Conservation (phyloP, 2,888 invertebrate genomes). For the Limnephilus marmoratus region DNA sequence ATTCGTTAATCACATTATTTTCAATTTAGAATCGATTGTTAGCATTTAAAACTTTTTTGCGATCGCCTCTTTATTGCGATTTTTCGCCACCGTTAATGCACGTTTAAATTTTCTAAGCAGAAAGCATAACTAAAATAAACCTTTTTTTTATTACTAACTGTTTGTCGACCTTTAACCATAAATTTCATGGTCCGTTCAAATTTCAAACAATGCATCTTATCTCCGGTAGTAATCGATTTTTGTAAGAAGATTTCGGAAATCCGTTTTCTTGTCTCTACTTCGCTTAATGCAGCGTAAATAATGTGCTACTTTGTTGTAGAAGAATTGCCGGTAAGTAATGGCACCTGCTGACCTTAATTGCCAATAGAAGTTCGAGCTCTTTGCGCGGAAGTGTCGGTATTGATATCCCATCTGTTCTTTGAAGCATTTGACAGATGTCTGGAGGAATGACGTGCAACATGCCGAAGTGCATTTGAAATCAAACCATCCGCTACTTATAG, state of each 20-base stretch:
- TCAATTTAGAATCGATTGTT: not conserved
- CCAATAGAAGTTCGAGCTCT: not conserved
- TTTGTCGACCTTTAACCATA: not conserved
- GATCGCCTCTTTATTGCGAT: not conserved
- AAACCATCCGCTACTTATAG: not conserved
- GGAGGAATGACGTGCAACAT: not conserved
- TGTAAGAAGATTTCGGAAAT: not conserved
- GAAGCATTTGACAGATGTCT: not conserved
- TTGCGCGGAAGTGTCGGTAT: not conserved
- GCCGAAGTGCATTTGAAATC: not conserved
- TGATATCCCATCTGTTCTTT: not conserved
- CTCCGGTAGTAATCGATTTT: not conserved
- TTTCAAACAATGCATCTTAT: not conserved
- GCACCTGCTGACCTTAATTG: constrained; percentile 15
- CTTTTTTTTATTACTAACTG: not conserved
- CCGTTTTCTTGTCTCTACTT: too few species aligned
- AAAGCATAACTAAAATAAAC: not conserved
- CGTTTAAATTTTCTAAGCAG: not conserved
- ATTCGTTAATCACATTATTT: not conserved
- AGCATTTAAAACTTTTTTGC: not conserved
- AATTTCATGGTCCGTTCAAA: not conserved
- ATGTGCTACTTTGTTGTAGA: not conserved
- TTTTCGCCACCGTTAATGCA: not conserved
- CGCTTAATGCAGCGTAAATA: not conserved
- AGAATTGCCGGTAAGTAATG: not conserved